phyloP scores from a whole-genome alignment of 1,140 invertebrate species.

The Drosophila rufa region DNA sequence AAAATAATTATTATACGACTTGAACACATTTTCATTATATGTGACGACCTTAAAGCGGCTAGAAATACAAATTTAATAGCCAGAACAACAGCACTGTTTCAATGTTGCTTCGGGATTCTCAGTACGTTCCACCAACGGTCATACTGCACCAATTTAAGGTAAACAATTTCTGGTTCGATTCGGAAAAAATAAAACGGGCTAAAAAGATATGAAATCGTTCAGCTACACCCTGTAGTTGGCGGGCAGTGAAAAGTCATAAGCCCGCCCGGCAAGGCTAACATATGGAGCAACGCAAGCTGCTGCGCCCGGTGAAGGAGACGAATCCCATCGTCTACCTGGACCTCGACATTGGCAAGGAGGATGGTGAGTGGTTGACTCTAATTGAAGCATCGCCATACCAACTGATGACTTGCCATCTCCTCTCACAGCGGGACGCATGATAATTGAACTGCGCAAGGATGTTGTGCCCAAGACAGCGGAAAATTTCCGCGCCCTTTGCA shows the following conservation, averaged over 20 bases:
- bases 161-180: conserved; percentile 22
- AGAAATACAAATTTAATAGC: no score
- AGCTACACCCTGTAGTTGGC: conserved; percentile 1
- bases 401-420: conserved; percentile 19
- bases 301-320: conserved; percentile 45
- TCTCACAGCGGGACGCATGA: conserved; percentile 90
- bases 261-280: conserved; percentile 30
- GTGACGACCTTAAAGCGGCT: no score
- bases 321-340: conserved; percentile 90
- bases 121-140: not conserved
- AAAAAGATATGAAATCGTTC: not conserved
- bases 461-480: conserved; percentile 95
- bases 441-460: conserved; percentile 93
- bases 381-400: conserved; percentile 31
- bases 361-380: conserved; percentile 71
- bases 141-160: conserved; percentile 7
- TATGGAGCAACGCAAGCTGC: conserved; percentile 55
- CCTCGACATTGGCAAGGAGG: conserved; percentile 88
- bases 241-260: conserved; percentile 26
- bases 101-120: not conserved
- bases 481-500: conserved; percentile 96
- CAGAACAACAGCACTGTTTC: not conserved
- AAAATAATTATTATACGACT: not conserved
- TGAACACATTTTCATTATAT: no score
- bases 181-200: conserved; percentile 2